Conservation (phyloP, 2,797 vertebrate genomes). For the Ctenosaura bakeri region DNA sequence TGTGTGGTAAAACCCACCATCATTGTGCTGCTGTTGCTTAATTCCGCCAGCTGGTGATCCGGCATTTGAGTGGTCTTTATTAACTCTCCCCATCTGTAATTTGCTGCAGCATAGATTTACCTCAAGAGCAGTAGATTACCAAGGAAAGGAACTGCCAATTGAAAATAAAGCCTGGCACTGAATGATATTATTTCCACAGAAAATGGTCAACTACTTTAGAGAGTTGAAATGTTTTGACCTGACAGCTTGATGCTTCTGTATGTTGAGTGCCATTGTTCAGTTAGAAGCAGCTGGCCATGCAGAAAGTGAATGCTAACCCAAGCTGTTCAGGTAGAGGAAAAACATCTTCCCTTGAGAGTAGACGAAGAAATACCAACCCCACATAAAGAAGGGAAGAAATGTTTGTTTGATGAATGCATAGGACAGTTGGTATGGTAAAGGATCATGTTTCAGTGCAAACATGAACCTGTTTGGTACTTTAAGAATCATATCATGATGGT, state of each 20-base stretch:
- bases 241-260: background rate
- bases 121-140: background rate
- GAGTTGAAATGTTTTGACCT: background rate
- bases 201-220: background rate
- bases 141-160: background rate
- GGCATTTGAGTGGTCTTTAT: background rate
- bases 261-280: background rate
- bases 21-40: background rate
- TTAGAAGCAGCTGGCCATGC: background rate
- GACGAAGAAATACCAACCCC: background rate
- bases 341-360: too few relatives aligned
- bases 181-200: background rate
- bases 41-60: background rate
- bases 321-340: background rate
- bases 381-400: background rate
- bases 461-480: background rate
- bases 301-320: background rate
- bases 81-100: background rate
- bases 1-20: background rate
- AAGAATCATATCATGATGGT: background rate
- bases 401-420: background rate
- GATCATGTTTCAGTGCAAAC: too few relatives aligned
- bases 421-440: too few relatives aligned
- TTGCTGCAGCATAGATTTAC: background rate
- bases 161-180: constrained; percentile 7